Evolutionary conservation across 2,888 invertebrate species (phyloP), one percentile per base, ranked within the genome.

Genomic region (Clunio marinus): DNA sequence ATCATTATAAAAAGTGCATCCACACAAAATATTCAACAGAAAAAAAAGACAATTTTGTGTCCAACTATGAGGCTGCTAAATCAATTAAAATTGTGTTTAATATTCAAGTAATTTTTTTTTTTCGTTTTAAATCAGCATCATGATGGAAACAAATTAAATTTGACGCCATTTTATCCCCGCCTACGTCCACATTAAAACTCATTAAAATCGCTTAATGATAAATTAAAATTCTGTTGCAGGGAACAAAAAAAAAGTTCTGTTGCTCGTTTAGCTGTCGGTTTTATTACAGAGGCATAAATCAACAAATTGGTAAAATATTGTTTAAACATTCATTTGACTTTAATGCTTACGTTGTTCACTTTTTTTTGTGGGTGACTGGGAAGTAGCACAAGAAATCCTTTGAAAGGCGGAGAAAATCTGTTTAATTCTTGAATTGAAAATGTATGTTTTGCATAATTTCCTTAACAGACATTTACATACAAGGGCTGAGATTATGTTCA

Each of bases 81-180:
- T 62, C 62, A 62, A 62, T 62, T 62, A 62, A 62, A 27, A 59
- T 35, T 41, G 41, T 41, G 41, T 41, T 41, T 41, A 41, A 41
- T 41, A 15, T 15, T 13, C 41, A 3, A 41, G 41, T 3, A 41
- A n/a, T 41, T 41, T 41, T 32, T 32, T 32, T 32, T n/a, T n/a
- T n/a, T n/a, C n/a, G n/a, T 32, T 32, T 32, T 32, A 32, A 32
- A 32, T 32, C 32, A 4, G 5, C 32, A n/a, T n/a, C 32, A 32
- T 32, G 32, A 32, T 32, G 32, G 32, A 4, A 8, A 32, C 41
- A 41, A n/a, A n/a, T 41, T n/a, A 4, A 41, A 15, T 13, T 51
- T 51, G n/a, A n/a, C n/a, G n/a, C n/a, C n/a, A n/a, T n/a, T n/a
- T n/a, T n/a, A n/a, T n/a, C n/a, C n/a, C n/a, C n/a, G n/a, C n/a